These are phyloP conservation scores for Tholera decimalis DNA, from an alignment of 2,888 invertebrate genomes.

Conservation along the genomic window DNA sequence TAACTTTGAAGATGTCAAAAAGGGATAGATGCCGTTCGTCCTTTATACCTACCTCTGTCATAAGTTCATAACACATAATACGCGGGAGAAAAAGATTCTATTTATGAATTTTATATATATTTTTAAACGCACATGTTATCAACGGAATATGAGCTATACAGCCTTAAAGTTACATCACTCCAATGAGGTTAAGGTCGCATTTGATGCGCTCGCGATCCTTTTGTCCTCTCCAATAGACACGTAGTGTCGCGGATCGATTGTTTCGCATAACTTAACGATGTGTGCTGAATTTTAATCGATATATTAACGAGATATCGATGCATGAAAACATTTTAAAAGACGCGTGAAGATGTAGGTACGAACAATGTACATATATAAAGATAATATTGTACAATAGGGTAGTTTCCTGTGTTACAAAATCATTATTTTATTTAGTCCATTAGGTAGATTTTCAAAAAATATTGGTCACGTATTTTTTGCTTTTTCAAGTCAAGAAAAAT, in stretches of 20 bases:
- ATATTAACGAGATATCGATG: slow-evolving; percentile 34
- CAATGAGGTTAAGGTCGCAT: slow-evolving; percentile 76
- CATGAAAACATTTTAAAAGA: slow-evolving; percentile 40
- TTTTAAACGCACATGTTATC: slow-evolving; percentile 18
- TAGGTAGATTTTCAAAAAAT: no score
- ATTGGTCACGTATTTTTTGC: no score
- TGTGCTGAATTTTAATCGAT: slow-evolving; percentile 69
- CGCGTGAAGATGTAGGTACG: slow-evolving; percentile 30
- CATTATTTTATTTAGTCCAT: no score
- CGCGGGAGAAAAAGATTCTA: no score
- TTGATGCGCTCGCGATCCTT: slow-evolving; percentile 68
- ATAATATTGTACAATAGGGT: slow-evolving; percentile 29
- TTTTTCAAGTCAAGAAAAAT: no score
- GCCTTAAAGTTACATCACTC: slow-evolving; percentile 68
- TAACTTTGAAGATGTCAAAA: no score
- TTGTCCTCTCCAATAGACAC: slow-evolving; percentile 67
- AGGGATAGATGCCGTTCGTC: no score
- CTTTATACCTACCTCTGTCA: no score
- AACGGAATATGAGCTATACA: slow-evolving; percentile 38
- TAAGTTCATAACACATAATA: no score
- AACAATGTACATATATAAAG: slow-evolving; percentile 15
- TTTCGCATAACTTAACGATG: slow-evolving; percentile 63
- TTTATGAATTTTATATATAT: slow-evolving; percentile 4
- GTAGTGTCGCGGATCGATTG: slow-evolving; percentile 68
- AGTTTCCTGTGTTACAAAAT: no score